Evolutionary conservation across 2,797 vertebrate species (phyloP).

Genomic region (Tragelaphus oryx): DNA sequence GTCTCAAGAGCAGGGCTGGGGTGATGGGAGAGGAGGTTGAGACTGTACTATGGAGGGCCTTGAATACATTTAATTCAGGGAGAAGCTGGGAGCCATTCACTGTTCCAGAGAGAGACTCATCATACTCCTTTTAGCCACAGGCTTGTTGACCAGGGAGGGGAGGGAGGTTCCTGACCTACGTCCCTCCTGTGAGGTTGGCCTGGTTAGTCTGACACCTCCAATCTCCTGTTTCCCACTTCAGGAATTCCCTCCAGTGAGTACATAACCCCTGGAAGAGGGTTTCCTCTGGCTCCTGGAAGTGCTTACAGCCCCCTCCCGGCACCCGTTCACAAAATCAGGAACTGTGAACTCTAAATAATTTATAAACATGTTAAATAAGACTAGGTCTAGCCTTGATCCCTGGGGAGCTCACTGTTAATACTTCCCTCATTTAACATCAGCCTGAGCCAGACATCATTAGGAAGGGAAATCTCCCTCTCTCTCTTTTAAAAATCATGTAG

Average conservation of each 20-base stretch:
- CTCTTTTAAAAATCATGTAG: conserved; percentile 71
- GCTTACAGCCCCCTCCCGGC: background rate
- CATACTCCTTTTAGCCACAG: background rate
- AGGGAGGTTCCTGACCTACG: background rate
- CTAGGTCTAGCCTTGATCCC: conserved; percentile 48
- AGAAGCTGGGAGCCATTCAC: background rate
- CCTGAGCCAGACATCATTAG: conserved; percentile 71
- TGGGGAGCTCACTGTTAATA: conserved; percentile 61
- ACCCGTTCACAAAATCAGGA: conserved; percentile 57
- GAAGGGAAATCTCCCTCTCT: conserved; percentile 60
- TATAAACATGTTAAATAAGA: conserved; percentile 70
- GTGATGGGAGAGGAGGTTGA: background rate
- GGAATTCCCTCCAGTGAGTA: background rate
- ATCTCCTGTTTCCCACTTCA: background rate
- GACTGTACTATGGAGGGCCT: too few relatives aligned
- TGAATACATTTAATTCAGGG: background rate
- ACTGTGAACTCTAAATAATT: conserved; percentile 68
- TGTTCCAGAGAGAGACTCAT: background rate
- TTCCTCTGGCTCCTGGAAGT: background rate
- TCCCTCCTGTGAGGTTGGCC: too few relatives aligned
- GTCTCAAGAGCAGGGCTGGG: background rate
- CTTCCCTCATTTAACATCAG: conserved; percentile 70
- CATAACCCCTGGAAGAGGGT: background rate
- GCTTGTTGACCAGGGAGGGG: background rate
- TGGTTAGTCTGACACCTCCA: background rate